Conservation (phyloP, 1,140 invertebrate species). For the Aphelenchoides besseyi region DNA sequence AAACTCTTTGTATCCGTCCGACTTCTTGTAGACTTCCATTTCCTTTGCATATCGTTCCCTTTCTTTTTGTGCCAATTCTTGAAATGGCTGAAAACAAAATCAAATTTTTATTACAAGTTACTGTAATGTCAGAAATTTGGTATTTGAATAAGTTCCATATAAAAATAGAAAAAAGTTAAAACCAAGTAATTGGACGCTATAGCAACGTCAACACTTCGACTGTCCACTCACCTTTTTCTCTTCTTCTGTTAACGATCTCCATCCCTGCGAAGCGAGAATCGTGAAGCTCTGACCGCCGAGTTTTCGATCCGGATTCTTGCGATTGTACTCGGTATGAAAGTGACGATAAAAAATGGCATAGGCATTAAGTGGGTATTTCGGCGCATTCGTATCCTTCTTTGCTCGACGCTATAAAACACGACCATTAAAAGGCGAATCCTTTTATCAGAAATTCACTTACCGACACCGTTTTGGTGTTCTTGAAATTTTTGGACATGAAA, state of each 20-base stretch:
- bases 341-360: slow-evolving; percentile 13
- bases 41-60: slow-evolving; percentile 4
- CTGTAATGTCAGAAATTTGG: no score
- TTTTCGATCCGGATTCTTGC: background rate
- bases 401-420: background rate
- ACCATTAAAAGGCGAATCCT: background rate
- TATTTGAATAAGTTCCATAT: no score
- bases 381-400: slow-evolving; percentile 18
- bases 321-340: background rate
- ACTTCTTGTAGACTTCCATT: slow-evolving; percentile 20
- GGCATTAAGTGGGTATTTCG: slow-evolving; percentile 8
- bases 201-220: no score
- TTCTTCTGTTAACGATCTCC: slow-evolving; percentile 1
- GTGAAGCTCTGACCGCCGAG: background rate
- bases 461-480: background rate
- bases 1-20: slow-evolving; percentile 13
- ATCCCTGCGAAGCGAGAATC: background rate
- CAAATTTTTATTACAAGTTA: no score
- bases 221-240: slow-evolving; percentile 12
- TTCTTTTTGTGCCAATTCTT: slow-evolving; percentile 12
- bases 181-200: background rate
- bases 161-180: slow-evolving; percentile 1
- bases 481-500: background rate
- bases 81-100: slow-evolving; percentile 15
- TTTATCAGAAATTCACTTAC: background rate